These are phyloP conservation scores for Diachasmimorpha longicaudata DNA, from an alignment of 1,140 invertebrate species.

Conservation along the genomic window DNA sequence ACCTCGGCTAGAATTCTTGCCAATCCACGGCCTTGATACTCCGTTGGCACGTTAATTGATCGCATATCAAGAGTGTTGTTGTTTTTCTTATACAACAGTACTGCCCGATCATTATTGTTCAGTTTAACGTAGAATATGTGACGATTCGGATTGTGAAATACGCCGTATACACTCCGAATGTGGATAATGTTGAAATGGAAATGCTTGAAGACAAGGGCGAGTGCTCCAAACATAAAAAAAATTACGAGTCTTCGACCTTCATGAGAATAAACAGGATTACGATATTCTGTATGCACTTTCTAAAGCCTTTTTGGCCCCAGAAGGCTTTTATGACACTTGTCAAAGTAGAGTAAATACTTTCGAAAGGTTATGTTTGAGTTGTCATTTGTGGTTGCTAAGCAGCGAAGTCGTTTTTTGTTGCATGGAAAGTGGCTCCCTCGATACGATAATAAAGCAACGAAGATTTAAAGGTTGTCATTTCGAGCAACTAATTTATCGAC, in stretches of 20 bases:
- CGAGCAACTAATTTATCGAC: no score
- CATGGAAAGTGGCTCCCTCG: no score
- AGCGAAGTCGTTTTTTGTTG: no score
- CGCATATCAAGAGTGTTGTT: slow-evolving; percentile 64
- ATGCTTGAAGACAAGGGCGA: not conserved
- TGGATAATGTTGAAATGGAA: not conserved
- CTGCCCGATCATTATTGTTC: slow-evolving; percentile 47
- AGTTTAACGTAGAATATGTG: slow-evolving; percentile 39
- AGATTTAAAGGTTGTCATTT: no score
- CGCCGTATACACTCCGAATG: slow-evolving; percentile 18
- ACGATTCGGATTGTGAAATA: slow-evolving; percentile 33
- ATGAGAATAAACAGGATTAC: no score
- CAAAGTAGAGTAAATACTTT: not conserved
- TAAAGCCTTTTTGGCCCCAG: not conserved
- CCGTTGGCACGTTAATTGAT: slow-evolving; percentile 67
- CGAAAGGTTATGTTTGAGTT: slow-evolving; percentile 14
- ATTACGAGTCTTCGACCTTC: not conserved
- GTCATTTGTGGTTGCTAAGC: slow-evolving; percentile 18
- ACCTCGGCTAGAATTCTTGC: slow-evolving; percentile 71
- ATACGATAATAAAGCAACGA: no score
- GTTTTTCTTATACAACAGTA: slow-evolving; percentile 59
- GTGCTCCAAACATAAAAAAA: not conserved
- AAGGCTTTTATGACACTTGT: not conserved
- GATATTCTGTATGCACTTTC: not conserved
- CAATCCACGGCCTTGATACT: slow-evolving; percentile 68